Conservation (phyloP, 2,113 vertebrate genomes). For the Emydocephalus ijimae region DNA sequence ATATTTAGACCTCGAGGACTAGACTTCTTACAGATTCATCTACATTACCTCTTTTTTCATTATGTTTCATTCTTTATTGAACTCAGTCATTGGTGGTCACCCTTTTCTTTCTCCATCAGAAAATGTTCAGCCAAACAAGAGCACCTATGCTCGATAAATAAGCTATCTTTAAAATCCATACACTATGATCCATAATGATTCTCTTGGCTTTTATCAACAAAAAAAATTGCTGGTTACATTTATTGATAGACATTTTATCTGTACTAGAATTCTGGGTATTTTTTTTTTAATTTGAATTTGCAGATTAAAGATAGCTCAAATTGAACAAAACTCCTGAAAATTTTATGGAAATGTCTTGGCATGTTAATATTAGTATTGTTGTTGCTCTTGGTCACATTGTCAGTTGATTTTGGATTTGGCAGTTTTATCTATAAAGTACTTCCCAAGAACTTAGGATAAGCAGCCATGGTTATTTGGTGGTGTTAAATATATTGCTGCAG, state of each 20-base stretch:
- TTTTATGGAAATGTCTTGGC: background rate
- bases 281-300: background rate
- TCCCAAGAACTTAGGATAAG: no score
- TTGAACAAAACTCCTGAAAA: background rate
- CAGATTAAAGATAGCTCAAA: background rate
- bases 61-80: background rate
- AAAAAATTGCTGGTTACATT: background rate
- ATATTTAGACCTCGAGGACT: background rate
- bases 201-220: background rate
- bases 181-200: background rate
- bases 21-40: background rate
- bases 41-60: background rate
- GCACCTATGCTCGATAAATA: background rate
- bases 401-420: no score
- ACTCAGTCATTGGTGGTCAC: background rate
- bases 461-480: no score
- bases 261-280: background rate
- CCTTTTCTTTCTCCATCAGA: background rate
- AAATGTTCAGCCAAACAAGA: background rate
- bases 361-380: background rate
- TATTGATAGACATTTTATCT: background rate
- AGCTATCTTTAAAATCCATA: background rate
- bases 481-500: no score
- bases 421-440: no score
- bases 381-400: no score